Percentiles rank a stretch among this genome's conserved stretches.
These are phyloP conservation scores for Metalampra italica DNA, from an alignment of 2,888 invertebrate genomes.

Conservation along the genomic window DNA sequence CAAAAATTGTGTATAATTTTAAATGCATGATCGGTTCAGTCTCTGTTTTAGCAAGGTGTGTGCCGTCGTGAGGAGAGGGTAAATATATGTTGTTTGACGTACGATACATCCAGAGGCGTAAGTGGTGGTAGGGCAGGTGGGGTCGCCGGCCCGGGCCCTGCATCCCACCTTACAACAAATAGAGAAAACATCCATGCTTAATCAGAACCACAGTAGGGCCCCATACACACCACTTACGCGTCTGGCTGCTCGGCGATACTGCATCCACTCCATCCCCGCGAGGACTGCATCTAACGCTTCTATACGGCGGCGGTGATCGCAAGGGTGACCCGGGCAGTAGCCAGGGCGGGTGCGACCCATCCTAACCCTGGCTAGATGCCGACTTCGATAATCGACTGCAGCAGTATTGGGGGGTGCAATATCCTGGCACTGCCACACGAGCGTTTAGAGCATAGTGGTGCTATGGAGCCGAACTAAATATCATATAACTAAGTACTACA, in stretches of 20 bases:
- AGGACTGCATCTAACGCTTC: neutral
- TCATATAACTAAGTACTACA: slow-evolving; percentile 24
- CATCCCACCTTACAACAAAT: slow-evolving; percentile 77
- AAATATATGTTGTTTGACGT: slow-evolving; percentile 54
- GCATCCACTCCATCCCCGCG: neutral
- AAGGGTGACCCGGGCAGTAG: neutral
- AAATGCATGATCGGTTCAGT: slow-evolving; percentile 1
- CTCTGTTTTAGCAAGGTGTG: slow-evolving; percentile 48
- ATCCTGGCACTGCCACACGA: slow-evolving; percentile 30
- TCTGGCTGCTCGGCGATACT: slow-evolving; percentile 60
- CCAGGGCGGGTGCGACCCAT: neutral
- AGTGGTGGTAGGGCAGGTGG: slow-evolving; percentile 79
- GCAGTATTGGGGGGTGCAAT: too few relatives aligned
- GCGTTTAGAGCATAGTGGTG: slow-evolving; percentile 73
- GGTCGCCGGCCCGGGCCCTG: slow-evolving; percentile 76
- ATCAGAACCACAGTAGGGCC: slow-evolving; percentile 55
- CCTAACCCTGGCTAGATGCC: too few relatives aligned
- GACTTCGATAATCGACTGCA: too few relatives aligned
- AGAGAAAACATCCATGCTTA: slow-evolving; percentile 72
- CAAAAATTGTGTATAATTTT: too few relatives aligned
- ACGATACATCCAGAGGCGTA: slow-evolving; percentile 80
- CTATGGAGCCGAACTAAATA: slow-evolving; percentile 64
- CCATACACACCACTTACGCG: slow-evolving; percentile 75
- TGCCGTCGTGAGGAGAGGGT: slow-evolving; percentile 32
- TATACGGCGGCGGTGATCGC: neutral